These are phyloP conservation scores for Diloba caeruleocephala DNA, from an alignment of 2,888 invertebrate genomes.

Conservation along the genomic window DNA sequence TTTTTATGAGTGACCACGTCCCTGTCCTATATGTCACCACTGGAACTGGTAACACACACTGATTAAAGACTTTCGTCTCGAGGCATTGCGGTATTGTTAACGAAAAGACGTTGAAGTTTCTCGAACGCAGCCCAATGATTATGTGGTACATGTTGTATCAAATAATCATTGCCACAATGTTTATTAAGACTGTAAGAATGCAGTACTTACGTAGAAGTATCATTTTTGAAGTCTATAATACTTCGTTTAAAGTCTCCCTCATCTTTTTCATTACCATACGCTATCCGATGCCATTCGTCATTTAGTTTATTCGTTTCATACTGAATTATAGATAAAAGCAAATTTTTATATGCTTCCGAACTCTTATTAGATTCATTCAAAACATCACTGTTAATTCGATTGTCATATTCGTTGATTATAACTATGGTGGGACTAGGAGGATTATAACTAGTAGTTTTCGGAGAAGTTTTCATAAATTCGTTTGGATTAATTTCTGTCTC, in stretches of 20 bases:
- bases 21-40: no score
- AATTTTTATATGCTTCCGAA: constrained; percentile 42
- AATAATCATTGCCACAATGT: no score
- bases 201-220: constrained; percentile 16
- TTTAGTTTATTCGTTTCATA: constrained; percentile 61
- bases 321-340: constrained; percentile 64
- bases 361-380: constrained; percentile 11
- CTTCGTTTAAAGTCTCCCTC: constrained; percentile 18
- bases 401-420: constrained; percentile 55
- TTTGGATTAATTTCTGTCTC: not conserved
- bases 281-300: constrained; percentile 50
- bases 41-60: no score
- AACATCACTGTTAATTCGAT: constrained; percentile 2
- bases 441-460: constrained; percentile 29
- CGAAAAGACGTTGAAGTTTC: no score
- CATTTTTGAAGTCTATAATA: not conserved
- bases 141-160: no score
- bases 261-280: constrained; percentile 8
- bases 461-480: not conserved
- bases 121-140: no score
- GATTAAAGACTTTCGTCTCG: no score
- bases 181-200: no score
- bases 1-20: no score
- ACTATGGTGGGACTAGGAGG: constrained; percentile 55
- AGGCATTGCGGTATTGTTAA: no score